Percentiles rank a stretch among this genome's conserved stretches.
phyloP scores from a whole-genome alignment of 23 tunicate species.

The Phallusia fumigata region DNA sequence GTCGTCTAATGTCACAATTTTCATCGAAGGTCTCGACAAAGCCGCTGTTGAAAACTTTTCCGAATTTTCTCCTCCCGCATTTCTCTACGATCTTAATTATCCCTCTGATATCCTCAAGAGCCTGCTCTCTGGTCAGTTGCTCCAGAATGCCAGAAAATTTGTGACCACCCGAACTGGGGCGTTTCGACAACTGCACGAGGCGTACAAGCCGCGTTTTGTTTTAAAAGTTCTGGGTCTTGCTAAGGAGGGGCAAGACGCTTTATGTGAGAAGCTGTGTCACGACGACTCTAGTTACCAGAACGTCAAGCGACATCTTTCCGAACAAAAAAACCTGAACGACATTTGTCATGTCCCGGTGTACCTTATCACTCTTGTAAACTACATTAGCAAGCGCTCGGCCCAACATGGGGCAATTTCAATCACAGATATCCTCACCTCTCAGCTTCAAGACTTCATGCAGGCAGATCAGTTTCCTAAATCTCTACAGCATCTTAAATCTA shows the following conservation, averaged over 20 bases:
- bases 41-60: neutral
- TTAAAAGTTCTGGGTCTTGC: neutral
- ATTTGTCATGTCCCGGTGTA: neutral
- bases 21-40: constrained; percentile 1
- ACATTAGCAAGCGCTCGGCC: neutral
- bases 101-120: neutral
- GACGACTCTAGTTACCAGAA: neutral
- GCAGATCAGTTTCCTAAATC: neutral
- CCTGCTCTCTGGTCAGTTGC: neutral
- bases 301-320: neutral
- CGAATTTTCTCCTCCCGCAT: neutral
- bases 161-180: neutral
- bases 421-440: neutral
- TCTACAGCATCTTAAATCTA: neutral
- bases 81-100: neutral
- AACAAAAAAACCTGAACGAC: neutral
- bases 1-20: neutral
- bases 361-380: neutral
- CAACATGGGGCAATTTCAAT: neutral
- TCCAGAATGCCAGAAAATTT: neutral
- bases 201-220: neutral
- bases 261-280: neutral
- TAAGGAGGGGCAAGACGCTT: neutral
- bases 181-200: neutral
- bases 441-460: neutral